Evolutionary conservation across 92 coral and sea anemone species (phyloP).

Genomic region (Montipora capitata): DNA sequence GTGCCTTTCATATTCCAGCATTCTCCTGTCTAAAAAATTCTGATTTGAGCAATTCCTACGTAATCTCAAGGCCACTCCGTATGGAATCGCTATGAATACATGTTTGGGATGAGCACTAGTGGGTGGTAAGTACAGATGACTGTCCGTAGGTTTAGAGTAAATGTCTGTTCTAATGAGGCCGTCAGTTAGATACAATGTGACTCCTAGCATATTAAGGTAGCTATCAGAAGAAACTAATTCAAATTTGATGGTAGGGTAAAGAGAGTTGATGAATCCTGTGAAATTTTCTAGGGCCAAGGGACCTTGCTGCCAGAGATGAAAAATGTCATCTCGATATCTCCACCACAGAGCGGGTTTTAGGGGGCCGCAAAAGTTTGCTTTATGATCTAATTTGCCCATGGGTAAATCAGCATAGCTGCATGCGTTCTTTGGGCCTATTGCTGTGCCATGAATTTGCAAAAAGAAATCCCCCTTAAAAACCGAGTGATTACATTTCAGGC

Average conservation of each 20-base stretch:
- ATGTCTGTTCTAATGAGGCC: conserved; percentile 33
- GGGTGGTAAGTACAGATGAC: conserved; percentile 20
- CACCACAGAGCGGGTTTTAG: neutral
- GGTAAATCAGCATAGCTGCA: no score
- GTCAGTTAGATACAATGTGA: neutral
- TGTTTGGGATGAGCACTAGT: conserved; percentile 1
- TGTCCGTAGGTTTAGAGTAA: conserved; percentile 53
- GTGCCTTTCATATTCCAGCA: conserved; percentile 34
- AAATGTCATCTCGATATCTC: neutral
- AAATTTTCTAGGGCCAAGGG: neutral
- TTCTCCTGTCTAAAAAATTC: conserved; percentile 7
- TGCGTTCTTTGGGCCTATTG: no score
- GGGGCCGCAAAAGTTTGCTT: neutral
- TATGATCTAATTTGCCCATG: neutral
- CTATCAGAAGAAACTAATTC: neutral
- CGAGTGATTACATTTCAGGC: no score
- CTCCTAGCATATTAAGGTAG: neutral
- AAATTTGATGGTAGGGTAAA: no score
- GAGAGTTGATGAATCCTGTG: neutral
- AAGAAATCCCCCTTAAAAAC: no score
- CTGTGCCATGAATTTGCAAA: no score
- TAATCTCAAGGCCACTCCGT: conserved; percentile 39
- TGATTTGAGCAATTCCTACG: conserved; percentile 56
- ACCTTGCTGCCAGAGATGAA: neutral
- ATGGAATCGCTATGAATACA: conserved; percentile 31